These are phyloP conservation scores for Caloenas nicobarica DNA, from an alignment of 2,113 vertebrate species.

Conservation along the genomic window DNA sequence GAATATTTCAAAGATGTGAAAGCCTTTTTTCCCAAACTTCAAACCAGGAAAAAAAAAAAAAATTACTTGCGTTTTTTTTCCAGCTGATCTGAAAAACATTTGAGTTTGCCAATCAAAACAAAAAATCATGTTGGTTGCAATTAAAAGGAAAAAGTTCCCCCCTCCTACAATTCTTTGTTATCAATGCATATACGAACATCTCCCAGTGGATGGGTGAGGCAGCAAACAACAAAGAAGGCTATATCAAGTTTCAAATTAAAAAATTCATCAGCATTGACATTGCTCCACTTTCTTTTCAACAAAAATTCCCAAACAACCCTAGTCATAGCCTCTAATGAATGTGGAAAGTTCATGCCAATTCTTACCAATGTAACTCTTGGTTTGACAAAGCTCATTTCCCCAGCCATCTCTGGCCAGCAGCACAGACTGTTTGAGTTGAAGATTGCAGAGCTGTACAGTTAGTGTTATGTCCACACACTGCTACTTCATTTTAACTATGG, in stretches of 20 bases:
- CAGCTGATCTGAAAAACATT: background rate
- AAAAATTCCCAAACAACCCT: background rate
- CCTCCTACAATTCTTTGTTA: background rate
- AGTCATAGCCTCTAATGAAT: background rate
- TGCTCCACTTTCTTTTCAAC: background rate
- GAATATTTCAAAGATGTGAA: background rate
- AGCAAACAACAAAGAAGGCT: background rate
- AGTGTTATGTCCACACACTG: background rate
- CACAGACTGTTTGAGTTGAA: background rate
- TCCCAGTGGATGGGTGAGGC: accelerated
- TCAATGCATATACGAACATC: background rate
- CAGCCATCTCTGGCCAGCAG: background rate
- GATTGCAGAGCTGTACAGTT: background rate
- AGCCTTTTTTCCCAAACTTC: background rate
- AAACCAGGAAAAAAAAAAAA: background rate
- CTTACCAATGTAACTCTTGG: background rate
- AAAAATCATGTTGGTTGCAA: background rate
- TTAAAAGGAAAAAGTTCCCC: background rate
- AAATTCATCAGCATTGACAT: background rate
- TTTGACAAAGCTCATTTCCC: background rate
- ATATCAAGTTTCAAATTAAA: background rate
- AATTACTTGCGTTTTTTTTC: background rate
- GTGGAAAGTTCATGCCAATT: background rate
- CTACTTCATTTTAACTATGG: background rate
- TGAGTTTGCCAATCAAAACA: background rate